A percentile compares a stretch with the other conserved stretches of the same genome.
Evolutionary conservation across 1,140 invertebrate species (phyloP).

Genomic region (Forficula auricularia): DNA sequence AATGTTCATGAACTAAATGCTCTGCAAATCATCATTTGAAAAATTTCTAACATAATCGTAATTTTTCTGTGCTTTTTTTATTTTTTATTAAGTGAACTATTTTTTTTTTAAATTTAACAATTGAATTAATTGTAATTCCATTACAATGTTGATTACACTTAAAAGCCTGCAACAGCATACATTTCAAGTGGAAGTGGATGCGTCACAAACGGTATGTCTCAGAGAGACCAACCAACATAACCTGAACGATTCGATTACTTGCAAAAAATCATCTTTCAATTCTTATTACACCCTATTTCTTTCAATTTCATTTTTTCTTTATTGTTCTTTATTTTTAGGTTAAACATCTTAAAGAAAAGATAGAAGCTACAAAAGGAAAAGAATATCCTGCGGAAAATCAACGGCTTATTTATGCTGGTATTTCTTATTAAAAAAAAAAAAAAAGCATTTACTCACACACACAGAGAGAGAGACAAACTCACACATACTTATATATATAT

Average conservation of each 20-base stretch:
- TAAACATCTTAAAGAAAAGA: slow-evolving; percentile 79
- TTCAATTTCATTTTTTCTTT: slow-evolving; percentile 1
- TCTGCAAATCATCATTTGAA: too few species aligned
- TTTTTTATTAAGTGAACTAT: not conserved
- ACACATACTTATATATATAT: too few species aligned
- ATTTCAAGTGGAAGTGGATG: slow-evolving; percentile 80
- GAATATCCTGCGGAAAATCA: slow-evolving; percentile 75
- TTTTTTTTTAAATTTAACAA: not conserved
- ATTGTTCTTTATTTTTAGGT: slow-evolving; percentile 37
- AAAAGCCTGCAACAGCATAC: slow-evolving; percentile 90
- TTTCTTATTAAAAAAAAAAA: slow-evolving; percentile 21
- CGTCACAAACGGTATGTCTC: slow-evolving; percentile 60
- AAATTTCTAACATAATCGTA: too few species aligned
- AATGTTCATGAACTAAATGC: too few species aligned
- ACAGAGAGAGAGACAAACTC: too few species aligned
- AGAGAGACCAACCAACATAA: slow-evolving; percentile 6
- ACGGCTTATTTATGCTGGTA: slow-evolving; percentile 89
- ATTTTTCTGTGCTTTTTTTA: not conserved
- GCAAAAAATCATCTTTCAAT: not conserved
- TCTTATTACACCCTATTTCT: not conserved
- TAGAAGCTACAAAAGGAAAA: slow-evolving; percentile 71
- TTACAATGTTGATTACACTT: slow-evolving; percentile 69
- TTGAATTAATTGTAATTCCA: not conserved
- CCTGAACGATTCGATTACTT: too few species aligned
- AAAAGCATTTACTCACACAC: too few species aligned